A percentile compares a stretch with the other conserved stretches of the same genome.
phyloP scores from a whole-genome alignment of 2,113 vertebrate species.

The Callospermophilus lateralis region DNA sequence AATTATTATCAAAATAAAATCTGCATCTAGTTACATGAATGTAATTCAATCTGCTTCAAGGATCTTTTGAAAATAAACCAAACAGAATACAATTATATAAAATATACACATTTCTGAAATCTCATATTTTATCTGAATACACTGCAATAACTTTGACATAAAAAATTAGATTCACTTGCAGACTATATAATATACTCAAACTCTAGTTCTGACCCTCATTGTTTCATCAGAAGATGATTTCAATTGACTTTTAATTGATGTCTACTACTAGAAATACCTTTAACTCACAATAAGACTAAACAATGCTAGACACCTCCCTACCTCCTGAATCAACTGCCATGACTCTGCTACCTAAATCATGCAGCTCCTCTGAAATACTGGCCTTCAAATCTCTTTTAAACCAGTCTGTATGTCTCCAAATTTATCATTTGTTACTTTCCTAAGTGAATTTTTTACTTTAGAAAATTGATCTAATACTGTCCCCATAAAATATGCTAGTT shows the following conservation, averaged over 20 bases:
- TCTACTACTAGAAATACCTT: neutral
- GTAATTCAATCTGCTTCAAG: neutral
- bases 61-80: conserved; percentile 31
- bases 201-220: neutral
- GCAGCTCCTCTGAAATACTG: neutral
- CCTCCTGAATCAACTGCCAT: neutral
- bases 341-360: neutral
- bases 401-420: conserved; percentile 11
- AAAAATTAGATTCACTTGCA: conserved; percentile 11
- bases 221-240: neutral
- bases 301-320: neutral
- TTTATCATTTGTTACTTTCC: conserved; percentile 62
- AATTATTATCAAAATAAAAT: neutral
- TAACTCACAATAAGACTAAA: neutral
- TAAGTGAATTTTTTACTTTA: conserved; percentile 77
- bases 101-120: neutral
- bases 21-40: neutral
- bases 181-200: neutral
- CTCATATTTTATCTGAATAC: neutral
- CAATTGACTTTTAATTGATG: neutral
- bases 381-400: neutral
- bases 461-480: conserved; percentile 74
- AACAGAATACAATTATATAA: neutral
- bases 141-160: neutral
- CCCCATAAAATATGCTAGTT: conserved; percentile 30